Conservation (phyloP, 2,797 vertebrate genomes). For the Neoniphon sammara region DNA sequence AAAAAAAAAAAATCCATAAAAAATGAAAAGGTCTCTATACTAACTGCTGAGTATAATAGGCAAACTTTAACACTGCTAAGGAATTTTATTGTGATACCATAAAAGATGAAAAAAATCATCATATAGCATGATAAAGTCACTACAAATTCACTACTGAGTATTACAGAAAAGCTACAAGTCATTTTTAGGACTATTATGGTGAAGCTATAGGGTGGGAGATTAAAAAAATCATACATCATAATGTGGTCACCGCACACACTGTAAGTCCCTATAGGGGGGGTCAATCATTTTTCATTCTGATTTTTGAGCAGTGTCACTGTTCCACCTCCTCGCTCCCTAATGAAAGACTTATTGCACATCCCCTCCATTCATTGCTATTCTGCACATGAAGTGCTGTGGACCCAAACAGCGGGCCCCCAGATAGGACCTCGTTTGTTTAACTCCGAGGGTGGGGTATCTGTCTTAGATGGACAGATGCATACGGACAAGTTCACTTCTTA, state of each 20-base stretch:
- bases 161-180: constrained; percentile 27
- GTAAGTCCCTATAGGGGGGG: constrained; percentile 18
- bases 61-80: constrained; percentile 15
- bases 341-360: constrained; percentile 41
- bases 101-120: constrained; percentile 43
- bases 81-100: constrained; percentile 46
- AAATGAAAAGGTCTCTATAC: too few species aligned
- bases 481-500: constrained; percentile 69
- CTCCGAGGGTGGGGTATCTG: constrained; percentile 47
- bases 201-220: constrained; percentile 44
- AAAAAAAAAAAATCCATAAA: too few species aligned
- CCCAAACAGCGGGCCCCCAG: constrained; percentile 57
- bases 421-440: constrained; percentile 76
- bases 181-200: constrained; percentile 45
- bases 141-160: not conserved
- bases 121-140: constrained; percentile 43
- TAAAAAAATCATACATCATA: constrained; percentile 37
- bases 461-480: constrained; percentile 54
- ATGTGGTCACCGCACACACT: constrained; percentile 42
- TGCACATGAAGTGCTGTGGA: constrained; percentile 50
- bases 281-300: constrained; percentile 32
- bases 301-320: constrained; percentile 9
- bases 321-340: constrained; percentile 8
- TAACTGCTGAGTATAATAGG: not conserved
- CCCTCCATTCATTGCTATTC: constrained; percentile 76